A percentile compares a stretch with the other conserved stretches of the same genome.
Conservation (phyloP, 2,888 invertebrate species). For the Cephus nigrinus region DNA sequence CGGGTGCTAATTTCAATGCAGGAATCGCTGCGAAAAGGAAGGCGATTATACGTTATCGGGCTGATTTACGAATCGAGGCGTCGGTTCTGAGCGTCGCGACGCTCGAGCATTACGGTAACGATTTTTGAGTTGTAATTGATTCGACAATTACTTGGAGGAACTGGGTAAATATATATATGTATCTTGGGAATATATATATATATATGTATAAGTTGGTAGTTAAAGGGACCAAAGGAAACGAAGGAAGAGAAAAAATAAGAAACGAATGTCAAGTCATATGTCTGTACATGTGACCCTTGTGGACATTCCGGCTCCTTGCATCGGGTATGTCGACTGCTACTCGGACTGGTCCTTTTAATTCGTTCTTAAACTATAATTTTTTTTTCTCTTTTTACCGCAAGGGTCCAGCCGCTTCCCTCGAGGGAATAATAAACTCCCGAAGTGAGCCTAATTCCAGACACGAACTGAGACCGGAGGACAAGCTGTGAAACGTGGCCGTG, state of each 20-base stretch:
- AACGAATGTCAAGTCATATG: not conserved
- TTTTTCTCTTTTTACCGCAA: not conserved
- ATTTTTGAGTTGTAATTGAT: not conserved
- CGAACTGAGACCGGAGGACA: not conserved
- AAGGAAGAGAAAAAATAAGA: not conserved
- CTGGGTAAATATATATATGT: not conserved
- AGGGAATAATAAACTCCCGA: not conserved
- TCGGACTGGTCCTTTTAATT: not conserved
- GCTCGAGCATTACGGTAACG: not conserved
- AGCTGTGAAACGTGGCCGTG: not conserved
- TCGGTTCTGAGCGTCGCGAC: not conserved
- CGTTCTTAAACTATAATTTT: not conserved
- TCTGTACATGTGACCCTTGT: not conserved
- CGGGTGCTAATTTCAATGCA: not conserved
- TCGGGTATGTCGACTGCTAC: not conserved
- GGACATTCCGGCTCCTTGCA: not conserved
- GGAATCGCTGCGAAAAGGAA: not conserved
- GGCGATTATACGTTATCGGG: not conserved
- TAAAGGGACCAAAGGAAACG: not conserved
- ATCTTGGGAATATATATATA: not conserved
- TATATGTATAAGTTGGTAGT: not conserved
- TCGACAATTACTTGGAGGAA: not conserved
- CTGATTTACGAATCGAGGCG: not conserved
- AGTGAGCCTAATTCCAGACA: not conserved
- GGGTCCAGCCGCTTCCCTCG: not conserved